phyloP scores from a whole-genome alignment of 2,888 invertebrate species.

The Drosophila monieri region DNA sequence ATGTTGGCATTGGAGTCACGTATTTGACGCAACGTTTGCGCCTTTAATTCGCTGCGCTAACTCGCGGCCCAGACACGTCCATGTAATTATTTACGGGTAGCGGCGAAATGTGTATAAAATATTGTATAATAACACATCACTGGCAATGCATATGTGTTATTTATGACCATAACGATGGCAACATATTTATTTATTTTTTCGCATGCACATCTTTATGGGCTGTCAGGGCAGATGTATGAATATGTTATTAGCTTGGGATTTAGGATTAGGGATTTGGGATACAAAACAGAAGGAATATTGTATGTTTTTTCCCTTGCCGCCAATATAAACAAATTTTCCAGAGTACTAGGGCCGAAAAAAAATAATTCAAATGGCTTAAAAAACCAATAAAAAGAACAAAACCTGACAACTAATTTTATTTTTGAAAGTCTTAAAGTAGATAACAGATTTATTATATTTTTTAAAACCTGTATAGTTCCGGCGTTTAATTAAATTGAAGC shows the following conservation, averaged over 20 bases:
- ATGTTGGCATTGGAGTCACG: conserved; percentile 72
- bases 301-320: neutral
- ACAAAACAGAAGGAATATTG: neutral
- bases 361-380: neutral
- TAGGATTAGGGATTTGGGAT: conserved; percentile 1
- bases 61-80: conserved; percentile 62
- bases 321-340: neutral
- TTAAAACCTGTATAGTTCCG: neutral
- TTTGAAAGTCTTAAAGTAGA: neutral
- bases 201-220: conserved; percentile 46
- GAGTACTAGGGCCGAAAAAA: neutral
- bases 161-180: conserved; percentile 63
- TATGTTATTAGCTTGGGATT: conserved; percentile 55
- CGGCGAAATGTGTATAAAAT: conserved; percentile 54
- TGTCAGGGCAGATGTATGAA: conserved; percentile 55
- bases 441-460: neutral
- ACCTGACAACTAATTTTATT: neutral
- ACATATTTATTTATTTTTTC: conserved; percentile 64
- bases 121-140: conserved; percentile 64
- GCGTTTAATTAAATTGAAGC: conserved; percentile 9
- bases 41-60: conserved; percentile 75
- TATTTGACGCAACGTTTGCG: conserved; percentile 78
- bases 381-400: neutral
- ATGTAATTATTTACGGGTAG: conserved; percentile 75
- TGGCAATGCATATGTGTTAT: conserved; percentile 62